Base-by-base conservation (phyloP, 1,140 invertebrate species). In the Pseudomyrmex gracilis region DNA sequence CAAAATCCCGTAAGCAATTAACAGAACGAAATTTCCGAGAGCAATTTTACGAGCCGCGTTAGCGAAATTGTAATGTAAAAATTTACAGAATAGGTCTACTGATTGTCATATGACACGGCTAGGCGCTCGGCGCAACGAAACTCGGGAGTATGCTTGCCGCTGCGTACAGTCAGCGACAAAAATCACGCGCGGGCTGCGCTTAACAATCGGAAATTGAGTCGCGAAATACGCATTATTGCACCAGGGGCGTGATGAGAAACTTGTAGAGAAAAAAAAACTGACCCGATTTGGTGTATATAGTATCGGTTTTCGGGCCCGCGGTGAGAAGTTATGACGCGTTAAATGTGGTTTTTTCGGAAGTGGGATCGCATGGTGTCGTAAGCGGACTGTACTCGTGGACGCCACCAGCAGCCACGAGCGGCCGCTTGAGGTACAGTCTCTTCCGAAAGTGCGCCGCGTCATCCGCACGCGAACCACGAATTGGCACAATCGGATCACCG, bases 61-160 rank as follows among this genome's bases (percentile, higher is more conserved):
- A 34, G 34, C 34, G 7, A 34, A 34, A 34, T 34, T 34, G 34
- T 34, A 34, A 34, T 34, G 34, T 34, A 34, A 34, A 34, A 34
- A 34, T 34, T 34, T 34, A 34, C 34, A 34, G 66, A 87, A 82
- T 70, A 73, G 71, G 76, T 82, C 34, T 34, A 67, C 68, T 90
- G 88, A 90, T 91, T 90, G 91, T 92, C 92, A 92, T 89, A 91
- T 87, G 90, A 92, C 89, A 87, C 87, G 89, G 87, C 85, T 87
- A 77, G 85, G 88, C 83, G 85, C 77, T 22, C 60, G 64, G 86
- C 64, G 76, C 73, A 83, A 74, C 86, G 83, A 77, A 84, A 80
- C 85, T 86, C 77, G 73, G 17, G 82, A 90, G 83, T 86, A 76
- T 49, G 53, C 76, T 80, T 20, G 60, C 70, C 87, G 85, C 80